phyloP scores from a whole-genome alignment of 2,113 vertebrate species.

The Sander lucioperca region DNA sequence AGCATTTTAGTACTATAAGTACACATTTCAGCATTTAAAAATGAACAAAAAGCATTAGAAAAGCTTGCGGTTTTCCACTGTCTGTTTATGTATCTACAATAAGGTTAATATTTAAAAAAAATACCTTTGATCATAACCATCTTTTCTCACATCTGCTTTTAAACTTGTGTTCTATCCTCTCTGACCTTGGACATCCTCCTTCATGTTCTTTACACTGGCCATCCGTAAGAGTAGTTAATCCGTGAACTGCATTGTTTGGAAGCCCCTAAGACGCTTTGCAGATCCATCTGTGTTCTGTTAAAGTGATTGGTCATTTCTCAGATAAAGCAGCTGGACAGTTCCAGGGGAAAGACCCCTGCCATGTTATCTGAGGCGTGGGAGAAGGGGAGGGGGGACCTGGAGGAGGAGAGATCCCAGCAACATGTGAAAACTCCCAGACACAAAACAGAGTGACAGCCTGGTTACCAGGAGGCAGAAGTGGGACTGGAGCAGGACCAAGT shows the following conservation, averaged over 20 bases:
- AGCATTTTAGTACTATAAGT: not conserved
- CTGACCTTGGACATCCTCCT: slow-evolving; percentile 65
- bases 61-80: slow-evolving; percentile 1
- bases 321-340: slow-evolving; percentile 81
- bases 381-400: slow-evolving; percentile 47
- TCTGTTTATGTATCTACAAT: slow-evolving; percentile 32
- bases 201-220: slow-evolving; percentile 55
- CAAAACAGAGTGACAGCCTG: slow-evolving; percentile 75
- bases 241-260: slow-evolving; percentile 72
- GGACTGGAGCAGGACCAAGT: slow-evolving; percentile 19
- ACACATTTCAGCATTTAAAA: not conserved
- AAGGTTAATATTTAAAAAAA: not conserved
- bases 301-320: slow-evolving; percentile 76
- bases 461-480: slow-evolving; percentile 62
- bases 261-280: slow-evolving; percentile 68
- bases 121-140: slow-evolving; percentile 51
- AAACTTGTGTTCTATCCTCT: slow-evolving; percentile 61
- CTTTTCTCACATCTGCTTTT: slow-evolving; percentile 73
- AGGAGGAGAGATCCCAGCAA: slow-evolving; percentile 68
- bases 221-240: slow-evolving; percentile 74
- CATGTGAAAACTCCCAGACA: slow-evolving; percentile 77
- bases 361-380: slow-evolving; percentile 79
- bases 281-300: slow-evolving; percentile 84
- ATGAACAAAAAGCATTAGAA: not conserved
- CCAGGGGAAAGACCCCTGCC: slow-evolving; percentile 80